Evolutionary conservation across 1,140 invertebrate species (phyloP).

Genomic region (Anoplophora glabripennis): DNA sequence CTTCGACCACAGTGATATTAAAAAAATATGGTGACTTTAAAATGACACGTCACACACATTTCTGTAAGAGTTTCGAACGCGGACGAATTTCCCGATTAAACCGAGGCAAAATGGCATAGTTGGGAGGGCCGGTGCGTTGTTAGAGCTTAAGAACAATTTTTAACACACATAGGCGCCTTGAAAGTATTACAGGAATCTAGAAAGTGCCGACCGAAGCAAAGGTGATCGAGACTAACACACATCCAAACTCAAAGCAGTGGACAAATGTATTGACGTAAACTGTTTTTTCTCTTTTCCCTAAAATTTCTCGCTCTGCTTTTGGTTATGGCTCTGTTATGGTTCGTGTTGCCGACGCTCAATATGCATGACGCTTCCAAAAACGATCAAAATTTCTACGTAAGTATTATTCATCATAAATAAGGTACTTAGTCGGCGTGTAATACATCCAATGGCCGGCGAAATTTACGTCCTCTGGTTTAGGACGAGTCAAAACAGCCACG

Average conservation of each 20-base stretch:
- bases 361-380: constrained; percentile 69
- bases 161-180: neutral
- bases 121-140: neutral
- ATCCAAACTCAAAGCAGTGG: constrained; percentile 41
- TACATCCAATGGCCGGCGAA: neutral
- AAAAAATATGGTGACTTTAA: too few relatives aligned
- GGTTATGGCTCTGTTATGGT: constrained; percentile 64
- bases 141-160: neutral
- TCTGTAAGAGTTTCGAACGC: too few relatives aligned
- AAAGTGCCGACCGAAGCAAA: constrained; percentile 41
- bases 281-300: constrained; percentile 66
- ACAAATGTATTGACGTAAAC: constrained; percentile 51
- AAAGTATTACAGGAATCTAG: constrained; percentile 11
- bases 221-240: constrained; percentile 40
- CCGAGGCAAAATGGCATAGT: too few relatives aligned
- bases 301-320: constrained; percentile 72
- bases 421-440: too few relatives aligned
- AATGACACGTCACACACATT: too few relatives aligned
- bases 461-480: neutral
- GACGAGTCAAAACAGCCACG: neutral
- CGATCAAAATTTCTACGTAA: constrained; percentile 67
- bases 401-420: constrained; percentile 50
- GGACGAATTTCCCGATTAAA: too few relatives aligned
- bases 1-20: too few relatives aligned
- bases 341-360: constrained; percentile 69